Evolutionary conservation across 2,888 invertebrate genomes (phyloP).

Genomic region (Dolichomitus sp.): DNA sequence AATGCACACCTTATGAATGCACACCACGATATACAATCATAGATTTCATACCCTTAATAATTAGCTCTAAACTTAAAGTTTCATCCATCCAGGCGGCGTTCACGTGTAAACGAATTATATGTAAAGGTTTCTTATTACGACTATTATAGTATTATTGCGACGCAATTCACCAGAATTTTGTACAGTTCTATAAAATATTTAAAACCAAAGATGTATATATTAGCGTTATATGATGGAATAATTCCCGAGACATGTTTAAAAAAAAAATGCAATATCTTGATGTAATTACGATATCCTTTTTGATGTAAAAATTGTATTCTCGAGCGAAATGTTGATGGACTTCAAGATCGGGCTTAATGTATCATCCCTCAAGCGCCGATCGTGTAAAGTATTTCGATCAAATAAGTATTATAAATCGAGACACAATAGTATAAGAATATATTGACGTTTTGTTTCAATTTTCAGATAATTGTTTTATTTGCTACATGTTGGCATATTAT

Average conservation of each 20-base stretch:
- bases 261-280: conserved; percentile 43
- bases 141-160: conserved; percentile 34
- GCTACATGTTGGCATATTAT: conserved; percentile 64
- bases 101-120: conserved; percentile 14
- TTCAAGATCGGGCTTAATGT: background rate
- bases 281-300: conserved; percentile 41
- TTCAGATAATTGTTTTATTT: conserved; percentile 77
- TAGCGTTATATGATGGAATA: conserved; percentile 20
- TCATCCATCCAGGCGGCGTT: conserved; percentile 12
- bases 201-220: conserved; percentile 73
- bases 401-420: conserved; percentile 51
- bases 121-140: conserved; percentile 36
- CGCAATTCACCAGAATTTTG: conserved; percentile 73
- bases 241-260: background rate
- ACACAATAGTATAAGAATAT: conserved; percentile 54
- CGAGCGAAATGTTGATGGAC: background rate
- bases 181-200: conserved; percentile 76
- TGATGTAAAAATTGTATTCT: conserved; percentile 16
- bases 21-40: conserved; percentile 11
- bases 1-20: background rate
- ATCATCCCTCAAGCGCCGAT: conserved; percentile 25
- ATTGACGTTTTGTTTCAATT: conserved; percentile 77
- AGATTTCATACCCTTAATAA: conserved; percentile 13
- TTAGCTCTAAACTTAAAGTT: background rate
- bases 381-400: conserved; percentile 43